Evolutionary conservation across 2,888 invertebrate species (phyloP).

Genomic region (Chrysotoxum bicinctum): DNA sequence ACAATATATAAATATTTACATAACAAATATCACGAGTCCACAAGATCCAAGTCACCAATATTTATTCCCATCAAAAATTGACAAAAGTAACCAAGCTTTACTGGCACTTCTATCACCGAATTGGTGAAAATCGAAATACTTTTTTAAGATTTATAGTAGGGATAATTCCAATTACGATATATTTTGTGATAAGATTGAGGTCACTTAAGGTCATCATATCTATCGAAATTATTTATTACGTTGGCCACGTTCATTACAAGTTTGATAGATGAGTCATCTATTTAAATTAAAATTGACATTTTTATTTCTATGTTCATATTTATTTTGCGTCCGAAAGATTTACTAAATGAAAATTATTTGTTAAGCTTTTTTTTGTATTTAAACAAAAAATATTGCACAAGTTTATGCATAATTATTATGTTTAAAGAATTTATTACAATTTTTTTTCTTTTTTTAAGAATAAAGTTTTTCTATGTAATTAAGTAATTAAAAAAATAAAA

Average conservation of each 20-base stretch:
- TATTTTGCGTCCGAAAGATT: slow-evolving; percentile 58
- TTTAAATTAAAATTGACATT: background rate
- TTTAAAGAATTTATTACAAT: slow-evolving; percentile 19
- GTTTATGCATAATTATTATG: slow-evolving; percentile 18
- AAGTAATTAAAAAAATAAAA: slow-evolving; percentile 48
- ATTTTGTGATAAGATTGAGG: background rate
- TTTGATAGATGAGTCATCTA: background rate
- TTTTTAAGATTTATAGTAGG: background rate
- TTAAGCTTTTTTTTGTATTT: slow-evolving; percentile 25
- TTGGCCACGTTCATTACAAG: background rate
- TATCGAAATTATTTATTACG: background rate
- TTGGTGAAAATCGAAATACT: background rate
- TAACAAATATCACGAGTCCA: background rate
- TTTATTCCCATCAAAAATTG: background rate
- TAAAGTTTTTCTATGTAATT: slow-evolving; percentile 26
- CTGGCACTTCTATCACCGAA: background rate
- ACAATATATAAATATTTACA: background rate
- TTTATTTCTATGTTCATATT: slow-evolving; percentile 19
- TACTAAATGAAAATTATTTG: slow-evolving; percentile 19
- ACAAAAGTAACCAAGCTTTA: background rate
- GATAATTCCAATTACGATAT: background rate
- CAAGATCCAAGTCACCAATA: background rate
- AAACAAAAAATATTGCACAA: slow-evolving; percentile 44
- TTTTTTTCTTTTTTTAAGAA: slow-evolving; percentile 8
- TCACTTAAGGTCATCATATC: background rate